Base-by-base conservation (phyloP, 2,797 vertebrate genomes). In the Argya squamiceps region DNA sequence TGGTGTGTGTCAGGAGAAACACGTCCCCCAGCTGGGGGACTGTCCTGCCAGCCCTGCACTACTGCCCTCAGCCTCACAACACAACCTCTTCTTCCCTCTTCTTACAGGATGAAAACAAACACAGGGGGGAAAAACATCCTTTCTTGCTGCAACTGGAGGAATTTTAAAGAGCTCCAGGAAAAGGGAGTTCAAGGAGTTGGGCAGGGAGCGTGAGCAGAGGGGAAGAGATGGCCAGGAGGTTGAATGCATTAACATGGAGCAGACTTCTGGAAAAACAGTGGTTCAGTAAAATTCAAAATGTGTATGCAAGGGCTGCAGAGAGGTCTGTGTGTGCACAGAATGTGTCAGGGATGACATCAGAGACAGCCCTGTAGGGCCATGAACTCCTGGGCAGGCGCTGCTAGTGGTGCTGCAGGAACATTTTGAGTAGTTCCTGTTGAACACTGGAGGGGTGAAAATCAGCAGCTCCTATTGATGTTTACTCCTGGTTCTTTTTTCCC, bases 141-240 rank as follows among this genome's bases (percentile, higher is more conserved):
- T 84, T 75, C 36, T 73, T 70, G 18, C 14, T 77, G 84, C 24
- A 94, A 27, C 49, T 44, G 32, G 56, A 71, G 19, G 76, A 65
- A 76, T 90, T 92, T 89, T 78, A 88, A 89, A 79, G 43, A 85
- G 81, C 71, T 92, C 9, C 53, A 73, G 58, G 58, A 75, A 94
- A 91, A 92, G 10, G 44, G 81, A 91, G 64, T 58, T 84, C n/a
- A 89, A 77, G 80, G 56, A 83, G 36, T 1, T 78, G 84, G 64
- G 34, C 69, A 85, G 43, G 39, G 78, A 80, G 15, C 0, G 1
- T 30, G 56, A 41, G 60, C 34, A 52, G 37, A 37, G 55, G 67
- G 62, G 47, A 50, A 76, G 84, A 59, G 44, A 36, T 2, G 15
- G 32, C 50, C 30, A 55, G 62, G 41, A 62, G 49, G 59, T 56